phyloP scores from a whole-genome alignment of 2,797 vertebrate species.

The Coregonus suidteri region DNA sequence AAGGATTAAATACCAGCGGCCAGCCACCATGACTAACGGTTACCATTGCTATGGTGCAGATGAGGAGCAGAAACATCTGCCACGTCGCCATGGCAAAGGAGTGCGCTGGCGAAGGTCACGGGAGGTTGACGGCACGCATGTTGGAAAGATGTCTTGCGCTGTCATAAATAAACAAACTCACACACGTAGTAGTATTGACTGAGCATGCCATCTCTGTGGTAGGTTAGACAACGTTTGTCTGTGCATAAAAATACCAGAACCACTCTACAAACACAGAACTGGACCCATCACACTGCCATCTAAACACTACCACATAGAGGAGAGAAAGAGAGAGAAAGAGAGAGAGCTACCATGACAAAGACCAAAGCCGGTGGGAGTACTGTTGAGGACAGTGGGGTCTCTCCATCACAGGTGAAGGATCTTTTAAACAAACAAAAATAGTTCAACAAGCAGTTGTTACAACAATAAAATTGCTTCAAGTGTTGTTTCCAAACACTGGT shows the following conservation, averaged over 20 bases:
- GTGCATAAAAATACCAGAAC: slow-evolving; percentile 28
- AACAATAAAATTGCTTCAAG: too few species aligned
- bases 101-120: slow-evolving; percentile 45
- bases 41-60: slow-evolving; percentile 57
- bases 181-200: slow-evolving; percentile 12
- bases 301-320: too few species aligned
- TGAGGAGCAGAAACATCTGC: slow-evolving; percentile 63
- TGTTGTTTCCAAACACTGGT: too few species aligned
- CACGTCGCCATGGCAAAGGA: slow-evolving; percentile 64
- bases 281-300: slow-evolving; percentile 11
- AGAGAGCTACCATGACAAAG: too few species aligned
- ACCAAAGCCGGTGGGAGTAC: too few species aligned
- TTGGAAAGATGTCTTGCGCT: slow-evolving; percentile 48
- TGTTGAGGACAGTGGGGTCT: too few species aligned
- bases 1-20: slow-evolving; percentile 39
- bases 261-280: slow-evolving; percentile 47
- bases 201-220: slow-evolving; percentile 51
- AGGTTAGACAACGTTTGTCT: slow-evolving; percentile 38
- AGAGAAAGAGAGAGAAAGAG: too few species aligned
- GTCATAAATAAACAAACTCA: slow-evolving; percentile 30
- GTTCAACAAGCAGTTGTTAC: too few species aligned
- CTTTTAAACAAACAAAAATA: too few species aligned
- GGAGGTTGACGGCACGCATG: slow-evolving; percentile 40
- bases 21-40: slow-evolving; percentile 42
- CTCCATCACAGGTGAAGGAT: too few species aligned